A percentile compares a stretch with the other conserved stretches of the same genome.
Evolutionary conservation across 2,888 invertebrate species (phyloP).

Genomic region (Dicyrtoma fusca): DNA sequence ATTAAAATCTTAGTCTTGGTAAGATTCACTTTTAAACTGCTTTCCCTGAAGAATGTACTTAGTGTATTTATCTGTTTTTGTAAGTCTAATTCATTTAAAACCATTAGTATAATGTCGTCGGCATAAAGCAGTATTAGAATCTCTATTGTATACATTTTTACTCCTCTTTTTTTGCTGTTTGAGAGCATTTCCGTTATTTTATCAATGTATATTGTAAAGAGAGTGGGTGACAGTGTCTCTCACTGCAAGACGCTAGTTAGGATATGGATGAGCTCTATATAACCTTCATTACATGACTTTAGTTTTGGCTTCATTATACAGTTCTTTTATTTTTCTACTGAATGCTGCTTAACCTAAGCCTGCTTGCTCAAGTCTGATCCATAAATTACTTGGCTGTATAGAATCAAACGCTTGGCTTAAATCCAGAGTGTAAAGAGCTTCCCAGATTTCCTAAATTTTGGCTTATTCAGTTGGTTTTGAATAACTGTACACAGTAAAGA

Average conservation of each 20-base stretch:
- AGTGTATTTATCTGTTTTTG: too few relatives aligned
- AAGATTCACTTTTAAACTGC: too few relatives aligned
- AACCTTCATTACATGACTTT: background rate
- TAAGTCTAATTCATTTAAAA: too few relatives aligned
- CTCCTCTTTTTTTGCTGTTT: too few relatives aligned
- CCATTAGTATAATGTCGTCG: too few relatives aligned
- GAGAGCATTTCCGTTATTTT: too few relatives aligned
- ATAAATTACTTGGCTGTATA: background rate
- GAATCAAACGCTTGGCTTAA: conserved; percentile 27
- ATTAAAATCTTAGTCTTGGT: too few relatives aligned
- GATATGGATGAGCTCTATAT: background rate
- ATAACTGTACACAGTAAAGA: background rate
- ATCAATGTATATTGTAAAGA: background rate
- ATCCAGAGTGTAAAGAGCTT: conserved; percentile 2
- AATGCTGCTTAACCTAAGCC: background rate
- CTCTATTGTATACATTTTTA: too few relatives aligned
- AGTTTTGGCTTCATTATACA: conserved; percentile 4
- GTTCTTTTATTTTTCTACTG: background rate
- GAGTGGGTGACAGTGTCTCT: background rate
- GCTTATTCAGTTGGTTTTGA: background rate
- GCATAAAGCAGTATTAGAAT: too few relatives aligned
- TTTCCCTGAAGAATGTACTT: too few relatives aligned
- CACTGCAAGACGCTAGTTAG: conserved; percentile 7
- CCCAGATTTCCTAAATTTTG: background rate
- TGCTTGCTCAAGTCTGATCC: background rate